Conservation (phyloP, 2,797 vertebrate genomes). For the Scyliorhinus canicula region DNA sequence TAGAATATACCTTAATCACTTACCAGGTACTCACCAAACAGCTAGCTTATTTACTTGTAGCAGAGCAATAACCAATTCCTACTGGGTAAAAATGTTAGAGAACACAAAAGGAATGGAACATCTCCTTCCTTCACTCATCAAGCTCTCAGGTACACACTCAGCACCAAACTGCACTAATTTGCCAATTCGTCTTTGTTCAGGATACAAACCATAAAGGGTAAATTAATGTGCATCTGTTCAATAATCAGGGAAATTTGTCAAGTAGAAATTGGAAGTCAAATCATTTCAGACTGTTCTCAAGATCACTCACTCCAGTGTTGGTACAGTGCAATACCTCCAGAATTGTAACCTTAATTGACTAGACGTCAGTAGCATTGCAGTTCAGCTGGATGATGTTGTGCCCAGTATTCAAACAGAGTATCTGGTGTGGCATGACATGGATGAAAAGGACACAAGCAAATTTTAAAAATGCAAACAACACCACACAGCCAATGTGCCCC, state of each 20-base stretch:
- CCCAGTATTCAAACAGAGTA: background rate
- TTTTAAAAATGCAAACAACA: background rate
- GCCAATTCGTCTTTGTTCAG: background rate
- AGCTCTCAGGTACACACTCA: no score
- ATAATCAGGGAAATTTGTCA: background rate
- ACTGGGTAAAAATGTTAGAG: no score
- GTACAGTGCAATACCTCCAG: background rate
- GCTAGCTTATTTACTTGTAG: no score
- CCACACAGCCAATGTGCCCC: background rate
- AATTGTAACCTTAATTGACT: background rate
- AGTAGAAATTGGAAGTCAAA: background rate
- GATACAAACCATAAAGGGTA: background rate
- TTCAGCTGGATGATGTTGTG: background rate
- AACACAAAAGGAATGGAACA: no score
- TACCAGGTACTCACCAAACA: no score
- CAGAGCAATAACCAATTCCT: no score
- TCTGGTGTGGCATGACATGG: background rate
- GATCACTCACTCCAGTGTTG: background rate
- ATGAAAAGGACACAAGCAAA: background rate
- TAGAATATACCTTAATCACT: no score
- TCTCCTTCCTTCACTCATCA: no score
- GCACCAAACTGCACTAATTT: no score
- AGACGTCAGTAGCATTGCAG: background rate
- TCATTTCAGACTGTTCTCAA: background rate
- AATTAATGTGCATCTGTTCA: background rate